phyloP scores from a whole-genome alignment of 1,140 invertebrate species.

The Neocloeon triangulifer region DNA sequence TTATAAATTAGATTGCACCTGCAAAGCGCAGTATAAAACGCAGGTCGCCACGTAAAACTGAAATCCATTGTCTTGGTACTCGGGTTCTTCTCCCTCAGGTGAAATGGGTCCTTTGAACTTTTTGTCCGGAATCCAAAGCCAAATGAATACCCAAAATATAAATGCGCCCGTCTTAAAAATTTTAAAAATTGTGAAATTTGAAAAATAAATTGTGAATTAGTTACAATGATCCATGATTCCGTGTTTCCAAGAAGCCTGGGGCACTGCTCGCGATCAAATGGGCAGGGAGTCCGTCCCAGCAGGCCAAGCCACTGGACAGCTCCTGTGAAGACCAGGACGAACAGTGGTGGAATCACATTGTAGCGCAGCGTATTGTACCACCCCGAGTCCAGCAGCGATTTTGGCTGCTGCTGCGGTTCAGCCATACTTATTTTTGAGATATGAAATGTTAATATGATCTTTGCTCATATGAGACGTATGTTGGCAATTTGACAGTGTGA shows the following conservation, averaged over 20 bases:
- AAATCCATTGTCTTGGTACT: slow-evolving; percentile 16
- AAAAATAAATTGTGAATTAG: too few species aligned
- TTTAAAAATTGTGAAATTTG: too few species aligned
- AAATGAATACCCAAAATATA: slow-evolving; percentile 16
- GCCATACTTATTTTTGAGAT: too few species aligned
- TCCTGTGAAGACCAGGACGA: slow-evolving; percentile 16
- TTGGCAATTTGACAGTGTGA: too few species aligned
- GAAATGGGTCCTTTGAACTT: slow-evolving; percentile 23
- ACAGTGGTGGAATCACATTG: slow-evolving; percentile 16
- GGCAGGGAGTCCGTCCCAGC: slow-evolving; percentile 11
- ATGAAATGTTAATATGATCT: too few species aligned
- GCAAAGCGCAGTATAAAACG: too few species aligned
- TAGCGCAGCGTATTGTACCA: slow-evolving; percentile 11
- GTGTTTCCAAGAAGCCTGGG: slow-evolving; percentile 12
- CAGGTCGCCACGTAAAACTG: neutral
- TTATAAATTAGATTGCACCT: too few species aligned
- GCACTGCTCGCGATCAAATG: slow-evolving; percentile 3
- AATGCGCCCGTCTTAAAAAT: too few species aligned
- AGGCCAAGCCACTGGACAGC: slow-evolving; percentile 14
- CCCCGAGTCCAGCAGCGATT: too few species aligned
- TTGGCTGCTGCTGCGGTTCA: too few species aligned
- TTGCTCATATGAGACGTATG: too few species aligned
- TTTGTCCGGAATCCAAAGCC: slow-evolving; percentile 20
- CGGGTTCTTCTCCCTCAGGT: slow-evolving; percentile 21
- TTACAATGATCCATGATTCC: slow-evolving; percentile 16